These are phyloP conservation scores for Cephalopachus bancanus DNA, from an alignment of 2,797 vertebrate species.

Conservation along the genomic window DNA sequence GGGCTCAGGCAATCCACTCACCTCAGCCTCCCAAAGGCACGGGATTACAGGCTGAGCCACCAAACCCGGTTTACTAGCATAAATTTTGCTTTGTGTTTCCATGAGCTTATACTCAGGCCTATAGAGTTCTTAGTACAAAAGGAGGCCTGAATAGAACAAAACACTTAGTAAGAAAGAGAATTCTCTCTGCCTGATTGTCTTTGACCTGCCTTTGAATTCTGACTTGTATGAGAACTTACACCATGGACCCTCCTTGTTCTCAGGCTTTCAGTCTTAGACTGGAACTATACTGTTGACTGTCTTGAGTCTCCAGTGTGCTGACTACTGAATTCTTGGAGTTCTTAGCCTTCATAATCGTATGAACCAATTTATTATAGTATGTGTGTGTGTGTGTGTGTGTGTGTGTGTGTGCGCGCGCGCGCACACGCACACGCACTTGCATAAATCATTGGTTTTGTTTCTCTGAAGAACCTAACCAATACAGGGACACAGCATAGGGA, in stretches of 20 bases:
- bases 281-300: neutral
- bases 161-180: no score
- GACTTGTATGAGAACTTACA: no score
- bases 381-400: no score
- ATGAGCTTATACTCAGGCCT: neutral
- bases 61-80: neutral
- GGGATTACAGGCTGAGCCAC: no score
- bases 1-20: no score
- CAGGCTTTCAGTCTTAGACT: neutral
- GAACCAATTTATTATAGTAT: neutral
- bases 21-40: no score
- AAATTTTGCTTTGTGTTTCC: neutral
- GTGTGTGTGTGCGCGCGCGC: no score
- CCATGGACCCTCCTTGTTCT: neutral
- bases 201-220: no score
- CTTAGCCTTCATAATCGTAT: neutral
- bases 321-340: neutral
- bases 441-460: neutral
- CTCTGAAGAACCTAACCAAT: slow-evolving; percentile 3
- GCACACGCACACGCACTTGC: no score
- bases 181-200: no score
- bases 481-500: neutral
- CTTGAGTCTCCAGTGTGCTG: no score
- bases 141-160: neutral
- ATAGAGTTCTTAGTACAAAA: neutral